Evolutionary conservation across 2,113 vertebrate species (phyloP).

Genomic region (Tursiops truncatus): DNA sequence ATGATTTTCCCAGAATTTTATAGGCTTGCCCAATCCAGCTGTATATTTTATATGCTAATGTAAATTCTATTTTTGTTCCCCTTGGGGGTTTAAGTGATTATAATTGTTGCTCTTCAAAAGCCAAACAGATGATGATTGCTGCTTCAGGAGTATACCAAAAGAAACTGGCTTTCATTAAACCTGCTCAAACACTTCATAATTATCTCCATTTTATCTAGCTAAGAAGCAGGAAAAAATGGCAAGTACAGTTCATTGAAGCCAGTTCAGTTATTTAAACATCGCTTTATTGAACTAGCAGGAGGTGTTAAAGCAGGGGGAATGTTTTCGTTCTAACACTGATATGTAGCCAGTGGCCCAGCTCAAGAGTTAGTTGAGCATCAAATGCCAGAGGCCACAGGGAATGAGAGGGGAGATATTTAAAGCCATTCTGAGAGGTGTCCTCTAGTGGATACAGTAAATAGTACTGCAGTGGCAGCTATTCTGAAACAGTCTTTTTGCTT

Average conservation of each 20-base stretch:
- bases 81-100: slow-evolving; percentile 92
- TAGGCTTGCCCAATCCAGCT: slow-evolving; percentile 90
- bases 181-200: slow-evolving; percentile 91
- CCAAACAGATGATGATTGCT: slow-evolving; percentile 92
- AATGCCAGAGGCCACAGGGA: slow-evolving; percentile 63
- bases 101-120: slow-evolving; percentile 93
- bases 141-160: slow-evolving; percentile 91
- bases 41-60: slow-evolving; percentile 93
- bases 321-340: slow-evolving; percentile 76
- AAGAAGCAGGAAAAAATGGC: slow-evolving; percentile 85
- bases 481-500: slow-evolving; percentile 62
- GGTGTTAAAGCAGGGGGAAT: slow-evolving; percentile 79
- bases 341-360: slow-evolving; percentile 70
- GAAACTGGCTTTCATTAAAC: slow-evolving; percentile 92
- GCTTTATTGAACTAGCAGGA: slow-evolving; percentile 83
- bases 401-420: slow-evolving; percentile 53
- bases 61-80: slow-evolving; percentile 91
- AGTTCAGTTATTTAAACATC: slow-evolving; percentile 87
- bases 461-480: slow-evolving; percentile 43
- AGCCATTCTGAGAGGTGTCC: slow-evolving; percentile 32
- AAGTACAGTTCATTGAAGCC: slow-evolving; percentile 86
- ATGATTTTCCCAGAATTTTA: slow-evolving; percentile 86
- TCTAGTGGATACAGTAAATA: slow-evolving; percentile 58
- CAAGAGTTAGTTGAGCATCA: slow-evolving; percentile 69
- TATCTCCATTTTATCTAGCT: slow-evolving; percentile 89